Percentiles rank a stretch among this genome's conserved stretches.
Evolutionary conservation across 2,113 vertebrate species (phyloP).

Genomic region (Scartelaos histophorus): DNA sequence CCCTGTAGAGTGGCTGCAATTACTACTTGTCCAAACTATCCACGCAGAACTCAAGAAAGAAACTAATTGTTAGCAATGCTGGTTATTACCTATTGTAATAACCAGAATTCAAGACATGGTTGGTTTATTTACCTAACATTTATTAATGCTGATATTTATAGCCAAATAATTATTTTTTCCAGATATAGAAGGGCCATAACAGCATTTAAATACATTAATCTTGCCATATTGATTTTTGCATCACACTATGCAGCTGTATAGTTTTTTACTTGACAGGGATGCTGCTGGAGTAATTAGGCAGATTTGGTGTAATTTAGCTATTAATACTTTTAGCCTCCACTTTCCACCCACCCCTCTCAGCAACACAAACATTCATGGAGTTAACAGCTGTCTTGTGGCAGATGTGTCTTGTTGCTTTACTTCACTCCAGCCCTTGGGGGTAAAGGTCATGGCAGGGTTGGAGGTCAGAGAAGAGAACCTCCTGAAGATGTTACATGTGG

Average conservation of each 20-base stretch:
- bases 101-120: not conserved
- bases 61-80: not conserved
- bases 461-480: constrained; percentile 59
- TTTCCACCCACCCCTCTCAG: constrained; percentile 32
- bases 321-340: constrained; percentile 54
- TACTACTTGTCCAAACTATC: no score
- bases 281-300: constrained; percentile 44
- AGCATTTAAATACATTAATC: not conserved
- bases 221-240: not conserved
- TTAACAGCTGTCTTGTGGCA: constrained; percentile 77
- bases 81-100: no score
- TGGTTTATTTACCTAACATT: constrained; percentile 9
- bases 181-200: not conserved
- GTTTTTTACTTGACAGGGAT: constrained; percentile 5
- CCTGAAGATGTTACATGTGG: constrained; percentile 68
- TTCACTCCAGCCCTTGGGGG: constrained; percentile 65
- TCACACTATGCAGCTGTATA: not conserved
- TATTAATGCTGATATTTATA: not conserved
- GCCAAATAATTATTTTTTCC: not conserved
- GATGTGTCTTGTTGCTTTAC: constrained; percentile 72
- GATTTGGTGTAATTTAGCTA: constrained; percentile 36
- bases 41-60: no score
- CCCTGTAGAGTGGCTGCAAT: no score
- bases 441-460: constrained; percentile 61
- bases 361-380: constrained; percentile 70